Evolutionary conservation across 2,888 invertebrate species (phyloP), one percentile per base, ranked within the genome.

Genomic region (Dione vanillae): DNA sequence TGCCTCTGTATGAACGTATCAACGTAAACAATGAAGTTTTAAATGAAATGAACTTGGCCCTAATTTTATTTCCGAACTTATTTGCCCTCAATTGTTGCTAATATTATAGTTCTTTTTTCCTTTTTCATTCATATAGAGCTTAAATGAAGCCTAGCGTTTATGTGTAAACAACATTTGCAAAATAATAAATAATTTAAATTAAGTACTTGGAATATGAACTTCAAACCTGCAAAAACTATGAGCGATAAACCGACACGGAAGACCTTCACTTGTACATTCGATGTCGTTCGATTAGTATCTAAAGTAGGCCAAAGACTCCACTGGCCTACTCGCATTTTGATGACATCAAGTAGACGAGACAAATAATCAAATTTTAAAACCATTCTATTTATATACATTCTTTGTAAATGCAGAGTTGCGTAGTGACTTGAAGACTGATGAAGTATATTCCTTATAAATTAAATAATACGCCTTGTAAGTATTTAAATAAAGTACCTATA

Each of bases 271-370:
- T 85, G 82, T 83, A 83, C 82, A 85, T 80, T 85, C 81, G 85
- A 81, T 84, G 87, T 85, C 84, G 84, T 85, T 82, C 81, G 80
- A 72, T 72, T 56, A 45, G 61, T 65, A 79, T 84, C 84, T 82
- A 86, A 92, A 91, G 90, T 92, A 82, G 92, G 85, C 83, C 92
- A 86, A 82, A 86, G n/a, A 87, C 83, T 85, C 85, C 86, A 68
- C 83, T 89, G 88, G 89, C 87, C 88, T 87, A 89, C 87, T 88
- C 84, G 83, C 79, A 78, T 82, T 82, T 85, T 82, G 80, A 83
- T 79, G 77, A 76, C 80, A 82, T 78, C 80, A 66, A 69, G 58
- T 68, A 51, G 51, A 43, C 68, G 43, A 70, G 61, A 51, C 49
- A 67, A 65, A 59, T 69, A 66, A 72, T 19, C 65, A 74, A 70